Base-by-base conservation (phyloP, 2,113 vertebrate genomes). In the Nesoenas mayeri region DNA sequence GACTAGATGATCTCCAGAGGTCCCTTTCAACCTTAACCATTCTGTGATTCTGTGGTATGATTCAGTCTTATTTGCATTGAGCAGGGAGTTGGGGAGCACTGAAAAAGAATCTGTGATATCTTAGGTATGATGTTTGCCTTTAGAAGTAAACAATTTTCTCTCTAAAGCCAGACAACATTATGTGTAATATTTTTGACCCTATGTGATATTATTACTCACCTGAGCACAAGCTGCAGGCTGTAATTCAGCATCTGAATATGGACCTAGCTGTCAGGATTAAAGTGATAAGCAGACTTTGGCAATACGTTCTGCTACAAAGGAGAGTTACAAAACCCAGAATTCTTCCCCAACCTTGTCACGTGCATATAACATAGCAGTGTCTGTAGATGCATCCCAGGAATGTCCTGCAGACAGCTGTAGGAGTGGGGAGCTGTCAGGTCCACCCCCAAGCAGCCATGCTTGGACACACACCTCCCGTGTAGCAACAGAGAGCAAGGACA, bases 381-480 rank as follows among this genome's bases (percentile, higher is more conserved):
- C 16, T 21, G 28, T 25, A 31, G 38, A 26, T 62, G 48, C 3
- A 6, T 42, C 42, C 20, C 58, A 50, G 47, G 5, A 7, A 25
- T 4, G 8, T 22, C 61, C 40, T 32, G 36, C 14, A 34, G 78
- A 15, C 7, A 58, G 54, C 73, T 42, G 54, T 31, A 47, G 70
- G 34, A 38, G 51, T 34, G 29, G 34, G n/a, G 18, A 58, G 66
- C 29, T 44, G 24, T 34, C 10, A 16, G 8, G 15, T 22, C 12
- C 29, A 2, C 3, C 10, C 26, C 24, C 17, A 44, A 2, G 10
- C 26, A 53, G 31, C 28, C 0, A 0, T 44, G 15, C 61, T 61
- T 0, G 0, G 31, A 51, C 36, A n/a, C 26, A 44, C 36, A 29
- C 16, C 36, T 80, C 53, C 56, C 19, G 19, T 3, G n/a, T 2